phyloP scores from a whole-genome alignment of 2,113 vertebrate genomes.

The Ginglymostoma cirratum region DNA sequence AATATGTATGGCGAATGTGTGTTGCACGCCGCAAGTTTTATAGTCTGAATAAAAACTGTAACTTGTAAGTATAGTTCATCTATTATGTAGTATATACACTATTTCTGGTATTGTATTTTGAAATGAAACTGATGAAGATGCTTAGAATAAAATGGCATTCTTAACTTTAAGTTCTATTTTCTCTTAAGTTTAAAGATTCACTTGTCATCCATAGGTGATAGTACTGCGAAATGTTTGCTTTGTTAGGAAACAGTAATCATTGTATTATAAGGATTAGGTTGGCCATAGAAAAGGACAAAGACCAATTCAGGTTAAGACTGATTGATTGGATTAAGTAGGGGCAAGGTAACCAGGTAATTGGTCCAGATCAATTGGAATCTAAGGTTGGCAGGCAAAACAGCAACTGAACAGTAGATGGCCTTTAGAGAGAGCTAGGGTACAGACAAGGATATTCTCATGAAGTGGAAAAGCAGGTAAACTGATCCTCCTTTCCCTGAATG shows the following conservation, averaged over 20 bases:
- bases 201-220: constrained; percentile 68
- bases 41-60: constrained; percentile 81
- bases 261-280: not conserved
- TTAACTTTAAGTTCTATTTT: constrained; percentile 50
- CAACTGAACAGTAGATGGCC: too few species aligned
- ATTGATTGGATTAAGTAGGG: not conserved
- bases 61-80: constrained; percentile 75
- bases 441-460: too few species aligned
- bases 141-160: constrained; percentile 41
- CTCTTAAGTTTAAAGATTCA: constrained; percentile 72
- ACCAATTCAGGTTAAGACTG: not conserved
- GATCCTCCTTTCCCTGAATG: too few species aligned
- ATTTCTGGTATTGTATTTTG: constrained; percentile 25
- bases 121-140: constrained; percentile 40
- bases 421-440: too few species aligned
- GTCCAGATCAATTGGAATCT: not conserved
- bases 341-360: not conserved
- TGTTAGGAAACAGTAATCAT: constrained; percentile 41
- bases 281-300: not conserved
- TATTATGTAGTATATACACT: not conserved
- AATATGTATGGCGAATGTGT: constrained; percentile 95
- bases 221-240: constrained; percentile 78
- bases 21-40: constrained; percentile 95
- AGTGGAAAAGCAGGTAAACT: too few species aligned
- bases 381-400: not conserved